Evolutionary conservation across 92 coral and sea anemone species (phyloP).

Genomic region (Epizoanthus scotinus): DNA sequence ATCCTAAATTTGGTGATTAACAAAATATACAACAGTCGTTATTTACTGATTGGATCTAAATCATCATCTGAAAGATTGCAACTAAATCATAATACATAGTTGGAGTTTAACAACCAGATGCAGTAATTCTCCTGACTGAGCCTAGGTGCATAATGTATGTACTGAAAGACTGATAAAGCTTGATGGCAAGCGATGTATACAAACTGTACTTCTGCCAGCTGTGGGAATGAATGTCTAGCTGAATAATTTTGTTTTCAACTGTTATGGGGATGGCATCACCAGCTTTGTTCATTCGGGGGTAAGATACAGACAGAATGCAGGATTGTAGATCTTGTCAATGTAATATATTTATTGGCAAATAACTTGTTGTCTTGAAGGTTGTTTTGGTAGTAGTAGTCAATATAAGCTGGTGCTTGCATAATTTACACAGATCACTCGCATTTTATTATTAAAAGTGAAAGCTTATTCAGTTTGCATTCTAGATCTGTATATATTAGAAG

Average conservation of each 20-base stretch:
- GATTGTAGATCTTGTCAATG: background rate
- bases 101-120: background rate
- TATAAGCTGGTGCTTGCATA: too few relatives aligned
- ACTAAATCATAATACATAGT: background rate
- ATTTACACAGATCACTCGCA: too few relatives aligned
- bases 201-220: background rate
- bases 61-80: background rate
- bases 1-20: background rate
- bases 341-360: background rate
- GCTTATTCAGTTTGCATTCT: too few relatives aligned
- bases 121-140: background rate
- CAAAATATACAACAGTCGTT: background rate
- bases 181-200: background rate
- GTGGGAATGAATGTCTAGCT: background rate
- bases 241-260: background rate
- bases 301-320: background rate
- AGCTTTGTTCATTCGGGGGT: conserved; percentile 3
- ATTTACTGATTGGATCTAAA: background rate
- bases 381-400: too few relatives aligned
- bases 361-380: background rate
- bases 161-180: background rate
- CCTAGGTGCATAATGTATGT: background rate
- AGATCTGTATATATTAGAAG: too few relatives aligned
- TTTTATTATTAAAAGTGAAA: too few relatives aligned
- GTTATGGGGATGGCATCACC: background rate